Evolutionary conservation across 2,113 vertebrate species (phyloP).

Genomic region (Haemorhous mexicanus): DNA sequence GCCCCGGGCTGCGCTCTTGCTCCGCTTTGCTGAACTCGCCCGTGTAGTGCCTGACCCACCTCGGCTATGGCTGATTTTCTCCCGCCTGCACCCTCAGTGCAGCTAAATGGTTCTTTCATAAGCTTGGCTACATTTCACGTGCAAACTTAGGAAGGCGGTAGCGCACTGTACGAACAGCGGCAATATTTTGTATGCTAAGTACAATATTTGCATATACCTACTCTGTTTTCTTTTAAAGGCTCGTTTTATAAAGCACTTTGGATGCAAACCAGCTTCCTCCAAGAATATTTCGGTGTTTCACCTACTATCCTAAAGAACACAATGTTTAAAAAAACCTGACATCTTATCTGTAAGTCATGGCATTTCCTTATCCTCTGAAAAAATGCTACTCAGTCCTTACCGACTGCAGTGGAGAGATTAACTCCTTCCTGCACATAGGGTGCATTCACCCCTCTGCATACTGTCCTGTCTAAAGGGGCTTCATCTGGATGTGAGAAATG

Average conservation of each 20-base stretch:
- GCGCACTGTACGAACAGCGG: not conserved
- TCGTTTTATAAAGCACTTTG: not conserved
- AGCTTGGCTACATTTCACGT: not conserved
- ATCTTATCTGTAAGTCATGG: not conserved
- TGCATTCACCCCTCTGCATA: not conserved
- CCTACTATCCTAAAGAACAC: not conserved
- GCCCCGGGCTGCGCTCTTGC: not conserved
- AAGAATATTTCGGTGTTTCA: not conserved
- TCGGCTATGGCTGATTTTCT: not conserved
- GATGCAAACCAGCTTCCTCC: not conserved
- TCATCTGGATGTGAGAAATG: not conserved
- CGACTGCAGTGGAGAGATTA: not conserved
- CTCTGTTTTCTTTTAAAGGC: not conserved
- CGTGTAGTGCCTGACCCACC: not conserved
- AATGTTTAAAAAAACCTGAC: not conserved
- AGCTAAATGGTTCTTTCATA: not conserved
- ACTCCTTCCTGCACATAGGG: not conserved
- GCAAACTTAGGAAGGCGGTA: not conserved
- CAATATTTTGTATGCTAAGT: not conserved
- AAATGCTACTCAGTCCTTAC: not conserved
- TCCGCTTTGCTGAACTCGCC: fast-evolving
- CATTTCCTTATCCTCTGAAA: not conserved
- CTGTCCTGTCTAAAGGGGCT: not conserved
- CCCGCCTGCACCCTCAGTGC: not conserved
- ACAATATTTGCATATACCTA: not conserved